Conservation (phyloP, 1,140 invertebrate species). For the Galleria mellonella region DNA sequence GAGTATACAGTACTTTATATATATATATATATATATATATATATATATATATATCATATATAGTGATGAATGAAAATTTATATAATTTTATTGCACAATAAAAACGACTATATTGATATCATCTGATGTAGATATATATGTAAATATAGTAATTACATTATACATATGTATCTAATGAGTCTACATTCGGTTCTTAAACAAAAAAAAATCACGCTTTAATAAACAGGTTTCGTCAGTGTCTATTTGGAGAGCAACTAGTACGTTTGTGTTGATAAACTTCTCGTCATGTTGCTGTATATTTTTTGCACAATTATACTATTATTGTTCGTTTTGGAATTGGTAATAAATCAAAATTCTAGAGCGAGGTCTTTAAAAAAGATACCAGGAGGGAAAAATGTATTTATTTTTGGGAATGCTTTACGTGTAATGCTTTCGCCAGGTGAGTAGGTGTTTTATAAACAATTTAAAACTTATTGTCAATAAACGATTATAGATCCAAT, state of each 20-base stretch:
- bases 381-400: slow-evolving; percentile 17
- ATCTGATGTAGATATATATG: background rate
- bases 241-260: background rate
- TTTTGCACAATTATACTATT: background rate
- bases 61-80: no score
- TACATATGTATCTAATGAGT: no score
- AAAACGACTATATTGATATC: no score
- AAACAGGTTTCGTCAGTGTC: no score
- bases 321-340: slow-evolving; percentile 13
- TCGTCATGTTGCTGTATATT: background rate
- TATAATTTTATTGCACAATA: background rate
- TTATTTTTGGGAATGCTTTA: slow-evolving; percentile 22
- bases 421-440: slow-evolving; percentile 11
- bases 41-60: no score
- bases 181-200: no score
- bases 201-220: no score
- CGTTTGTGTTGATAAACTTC: background rate
- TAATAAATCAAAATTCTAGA: slow-evolving; percentile 20
- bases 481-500: no score
- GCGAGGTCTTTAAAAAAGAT: slow-evolving; percentile 18
- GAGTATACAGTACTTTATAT: no score
- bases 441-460: slow-evolving; percentile 9
- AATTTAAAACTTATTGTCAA: no score
- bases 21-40: no score
- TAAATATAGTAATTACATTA: background rate